Base-by-base conservation (phyloP, 2,797 vertebrate genomes). In the Silurus aristotelis region DNA sequence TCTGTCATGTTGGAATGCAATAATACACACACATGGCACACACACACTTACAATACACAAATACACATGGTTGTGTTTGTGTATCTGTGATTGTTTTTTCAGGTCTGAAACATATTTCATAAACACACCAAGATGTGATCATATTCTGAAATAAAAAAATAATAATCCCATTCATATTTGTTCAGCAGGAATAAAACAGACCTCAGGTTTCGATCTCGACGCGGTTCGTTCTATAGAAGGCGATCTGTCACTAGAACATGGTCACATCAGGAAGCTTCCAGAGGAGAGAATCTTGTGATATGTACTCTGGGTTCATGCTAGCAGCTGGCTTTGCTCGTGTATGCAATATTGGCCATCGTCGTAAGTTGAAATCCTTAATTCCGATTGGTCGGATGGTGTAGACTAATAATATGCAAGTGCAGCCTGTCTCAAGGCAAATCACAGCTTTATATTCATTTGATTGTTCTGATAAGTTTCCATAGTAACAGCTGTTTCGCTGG, bases 1-100 rank as follows among this genome's bases (percentile, higher is more conserved):
- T 20, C 75, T 22, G 76, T 78, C 56, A 78, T 61, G 58, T 1
- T 46, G 77, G 58, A 79, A 79, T 79, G 77, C 20, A n/a, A 43
- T 79, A 61, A 38, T 31, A 79, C 77, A 79, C 20, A 79, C 38
- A 63, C n/a, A 63, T 15, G 13, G 6, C 7, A 66, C n/a, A 66
- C 63, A 66, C n/a, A 27, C 63, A 66, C n/a, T 27, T 25, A 43
- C 31, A 70, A 43, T 6, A 55, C 71, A 55, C 10, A 73, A 9
- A 38, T 20, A 77, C 58, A 46, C 58, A 43, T 6, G 22, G 55
- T 6, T 20, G 75, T 61, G 75, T 78, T 61, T 43, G 31, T n/a
- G 31, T 61, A 56, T 78, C 58, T 78, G 56, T 43, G 58, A 43
- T 78, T 61, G 27, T 38, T 19, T 38, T 64, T 56, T 58, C 27